A percentile compares a stretch with the other conserved stretches of the same genome.
Conservation (phyloP, 1,140 invertebrate genomes). For the Bombus affinis region DNA sequence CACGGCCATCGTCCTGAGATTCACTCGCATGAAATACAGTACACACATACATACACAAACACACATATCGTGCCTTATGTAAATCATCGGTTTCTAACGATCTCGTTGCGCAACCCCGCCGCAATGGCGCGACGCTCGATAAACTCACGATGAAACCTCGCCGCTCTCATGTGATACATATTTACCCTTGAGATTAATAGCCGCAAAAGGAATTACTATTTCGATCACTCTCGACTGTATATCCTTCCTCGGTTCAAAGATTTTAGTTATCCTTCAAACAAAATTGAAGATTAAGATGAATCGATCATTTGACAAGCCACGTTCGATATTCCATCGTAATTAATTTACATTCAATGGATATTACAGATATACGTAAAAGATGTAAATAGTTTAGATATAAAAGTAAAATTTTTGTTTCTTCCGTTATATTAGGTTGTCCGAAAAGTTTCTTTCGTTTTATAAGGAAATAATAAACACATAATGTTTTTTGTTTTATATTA, state of each 20-base stretch:
- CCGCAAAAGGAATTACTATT: slow-evolving; percentile 5
- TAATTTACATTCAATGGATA: too few species aligned
- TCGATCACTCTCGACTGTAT: not conserved
- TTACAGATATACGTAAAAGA: too few species aligned
- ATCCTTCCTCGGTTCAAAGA: not conserved
- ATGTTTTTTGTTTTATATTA: too few species aligned
- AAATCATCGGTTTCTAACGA: slow-evolving; percentile 53
- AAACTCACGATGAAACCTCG: slow-evolving; percentile 34
- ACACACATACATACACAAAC: not conserved
- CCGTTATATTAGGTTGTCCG: too few species aligned
- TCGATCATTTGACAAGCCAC: too few species aligned
- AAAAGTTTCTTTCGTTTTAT: too few species aligned
- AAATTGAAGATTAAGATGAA: too few species aligned
- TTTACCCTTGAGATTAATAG: slow-evolving; percentile 45
- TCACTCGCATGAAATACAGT: slow-evolving; percentile 19
- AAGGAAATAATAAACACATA: too few species aligned
- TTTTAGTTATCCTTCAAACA: not conserved
- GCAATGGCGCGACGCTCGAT: slow-evolving; percentile 24
- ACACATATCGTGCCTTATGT: not conserved
- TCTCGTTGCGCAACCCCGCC: slow-evolving; percentile 28
- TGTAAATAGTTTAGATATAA: too few species aligned
- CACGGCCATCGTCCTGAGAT: not conserved
- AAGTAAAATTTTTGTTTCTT: too few species aligned
- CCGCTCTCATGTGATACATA: slow-evolving; percentile 14
- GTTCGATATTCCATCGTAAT: too few species aligned